Evolutionary conservation across 1,140 invertebrate species (phyloP).

Genomic region (Magallana ariakensis): DNA sequence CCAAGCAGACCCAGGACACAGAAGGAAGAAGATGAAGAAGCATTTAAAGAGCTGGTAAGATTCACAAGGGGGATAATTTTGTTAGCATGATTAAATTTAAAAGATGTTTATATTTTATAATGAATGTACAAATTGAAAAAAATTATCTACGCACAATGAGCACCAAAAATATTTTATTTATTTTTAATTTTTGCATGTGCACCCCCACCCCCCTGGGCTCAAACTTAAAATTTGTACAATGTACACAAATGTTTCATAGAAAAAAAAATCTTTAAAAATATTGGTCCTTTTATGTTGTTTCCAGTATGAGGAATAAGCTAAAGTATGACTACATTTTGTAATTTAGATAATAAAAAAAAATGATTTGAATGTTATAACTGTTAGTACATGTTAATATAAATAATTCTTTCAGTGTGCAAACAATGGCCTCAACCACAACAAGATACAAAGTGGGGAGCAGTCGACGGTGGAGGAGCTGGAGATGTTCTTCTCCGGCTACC

Average conservation of each 20-base stretch:
- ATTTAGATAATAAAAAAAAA: too few species aligned
- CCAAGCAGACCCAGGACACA: constrained; percentile 11
- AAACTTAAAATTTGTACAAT: too few species aligned
- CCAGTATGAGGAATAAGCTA: not conserved
- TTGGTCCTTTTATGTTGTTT: not conserved
- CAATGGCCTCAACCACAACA: constrained; percentile 75
- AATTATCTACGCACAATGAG: too few species aligned
- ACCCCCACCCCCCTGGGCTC: too few species aligned
- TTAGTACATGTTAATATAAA: too few species aligned
- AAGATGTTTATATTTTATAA: not conserved
- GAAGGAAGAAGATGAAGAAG: constrained; percentile 52
- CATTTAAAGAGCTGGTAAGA: constrained; percentile 49
- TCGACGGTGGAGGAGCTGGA: constrained; percentile 67
- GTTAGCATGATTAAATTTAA: too few species aligned
- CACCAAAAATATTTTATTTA: not conserved
- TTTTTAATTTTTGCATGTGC: not conserved
- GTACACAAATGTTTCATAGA: too few species aligned
- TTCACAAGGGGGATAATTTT: too few species aligned
- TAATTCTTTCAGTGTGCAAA: constrained; percentile 69
- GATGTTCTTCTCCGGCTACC: constrained; percentile 78
- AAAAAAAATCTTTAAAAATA: not conserved
- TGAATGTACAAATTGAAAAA: too few species aligned
- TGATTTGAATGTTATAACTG: too few species aligned
- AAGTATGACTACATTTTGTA: not conserved
- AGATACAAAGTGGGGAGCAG: constrained; percentile 65